Evolutionary conservation across 2,113 vertebrate species (phyloP), one percentile per base, ranked within the genome.

Genomic region (Athene noctua): DNA sequence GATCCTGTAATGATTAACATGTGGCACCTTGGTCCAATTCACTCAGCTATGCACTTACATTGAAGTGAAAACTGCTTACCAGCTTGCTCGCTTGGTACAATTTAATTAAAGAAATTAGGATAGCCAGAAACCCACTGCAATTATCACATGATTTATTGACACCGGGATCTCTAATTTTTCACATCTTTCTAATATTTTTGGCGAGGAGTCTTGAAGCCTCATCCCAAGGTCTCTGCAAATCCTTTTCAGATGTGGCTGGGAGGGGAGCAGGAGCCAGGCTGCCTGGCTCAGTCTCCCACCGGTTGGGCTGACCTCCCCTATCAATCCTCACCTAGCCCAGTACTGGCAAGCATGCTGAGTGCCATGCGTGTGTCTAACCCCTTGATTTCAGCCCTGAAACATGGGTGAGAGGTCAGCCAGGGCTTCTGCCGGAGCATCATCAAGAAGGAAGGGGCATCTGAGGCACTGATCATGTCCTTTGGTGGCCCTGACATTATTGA

Each of bases 1-100:
- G 94, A 85, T 44, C 78, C 81, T 42, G 1, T 97, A 97, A 97
- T 94, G 89, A 96, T 85, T 96, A 97, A 96, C 97, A 96, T 17
- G 89, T 94, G 95, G 62, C 87, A 92, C 73, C 80, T 91, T 44
- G 58, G 70, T 85, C 78, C 55, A 51, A 54, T 86, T 85, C 92
- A 21, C 66, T 87, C 52, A 88, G 92, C 70, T 94, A 62, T 89
- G 89, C 10, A 2, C 40, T 94, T 16, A 26, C 23, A 68, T 40
- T 0, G 9, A 52, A 49, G 61, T 52, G 68, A 91, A 63, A 95
- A 30, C 49, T 94, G 72, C 71, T 94, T 20, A 68, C 34, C 86
- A 86, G 54, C 46, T 52, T 75, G 42, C n/a, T 88, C 0, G 0
- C 29, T 86, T 67, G 20, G 40, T 90, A 67, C 42, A 80, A 44